Evolutionary conservation across 2,113 vertebrate species (phyloP).

Genomic region (Trematocara unimaculatum): DNA sequence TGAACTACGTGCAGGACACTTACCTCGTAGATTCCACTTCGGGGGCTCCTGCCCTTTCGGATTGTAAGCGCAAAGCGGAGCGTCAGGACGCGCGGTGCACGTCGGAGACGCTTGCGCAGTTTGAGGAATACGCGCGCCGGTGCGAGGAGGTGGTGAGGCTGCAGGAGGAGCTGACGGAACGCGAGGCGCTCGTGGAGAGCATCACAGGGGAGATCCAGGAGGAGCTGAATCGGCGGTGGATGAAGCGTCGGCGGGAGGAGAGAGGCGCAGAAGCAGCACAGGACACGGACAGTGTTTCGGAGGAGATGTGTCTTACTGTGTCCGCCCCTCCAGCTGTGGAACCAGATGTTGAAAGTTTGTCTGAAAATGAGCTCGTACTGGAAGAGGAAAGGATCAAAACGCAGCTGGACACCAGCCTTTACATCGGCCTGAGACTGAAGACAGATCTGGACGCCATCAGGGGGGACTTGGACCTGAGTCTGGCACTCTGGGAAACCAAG

Average conservation of each 20-base stretch:
- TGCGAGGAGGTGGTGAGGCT: constrained; percentile 81
- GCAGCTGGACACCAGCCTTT: constrained; percentile 90
- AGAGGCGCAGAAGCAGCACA: constrained; percentile 39
- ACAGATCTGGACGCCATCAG: constrained; percentile 83
- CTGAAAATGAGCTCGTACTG: constrained; percentile 70
- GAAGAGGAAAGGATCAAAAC: constrained; percentile 86
- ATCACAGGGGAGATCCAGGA: constrained; percentile 86
- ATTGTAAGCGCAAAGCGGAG: constrained; percentile 14
- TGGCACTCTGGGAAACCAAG: constrained; percentile 79
- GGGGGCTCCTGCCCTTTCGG: constrained; percentile 5
- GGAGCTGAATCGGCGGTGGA: constrained; percentile 91
- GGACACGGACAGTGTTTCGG: constrained; percentile 53
- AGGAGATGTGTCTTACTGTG: constrained; percentile 9
- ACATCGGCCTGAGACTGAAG: constrained; percentile 87
- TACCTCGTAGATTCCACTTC: constrained; percentile 79
- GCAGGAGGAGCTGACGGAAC: constrained; percentile 83
- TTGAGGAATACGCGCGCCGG: constrained; percentile 75
- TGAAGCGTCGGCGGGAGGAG: constrained; percentile 82
- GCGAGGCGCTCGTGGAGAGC: constrained; percentile 84
- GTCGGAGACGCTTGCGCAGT: constrained; percentile 64
- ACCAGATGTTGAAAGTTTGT: constrained; percentile 27
- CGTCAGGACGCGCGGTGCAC: constrained; percentile 16
- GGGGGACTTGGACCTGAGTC: constrained; percentile 80
- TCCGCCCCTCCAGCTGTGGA: neutral
- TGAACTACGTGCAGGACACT: constrained; percentile 95